phyloP scores from a whole-genome alignment of 2,888 invertebrate species.

The Eupithecia inturbata region DNA sequence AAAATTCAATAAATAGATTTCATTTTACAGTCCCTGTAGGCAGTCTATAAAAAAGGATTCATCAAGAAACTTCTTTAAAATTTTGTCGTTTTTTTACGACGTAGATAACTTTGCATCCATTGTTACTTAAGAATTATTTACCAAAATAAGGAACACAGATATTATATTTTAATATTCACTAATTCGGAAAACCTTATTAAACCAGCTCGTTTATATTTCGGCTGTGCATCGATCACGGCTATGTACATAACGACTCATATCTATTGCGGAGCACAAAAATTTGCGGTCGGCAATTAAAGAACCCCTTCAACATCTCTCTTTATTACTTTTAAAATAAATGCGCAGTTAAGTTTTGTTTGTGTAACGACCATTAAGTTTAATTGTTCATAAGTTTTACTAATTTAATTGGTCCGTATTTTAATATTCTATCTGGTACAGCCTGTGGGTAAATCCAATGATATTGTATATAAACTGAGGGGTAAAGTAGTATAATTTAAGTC shows the following conservation, averaged over 20 bases:
- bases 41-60: too few species aligned
- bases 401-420: constrained; percentile 5
- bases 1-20: too few species aligned
- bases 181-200: not conserved
- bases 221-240: constrained; percentile 21
- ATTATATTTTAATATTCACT: too few species aligned
- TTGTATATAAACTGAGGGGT: too few species aligned
- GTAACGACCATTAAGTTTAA: constrained; percentile 8
- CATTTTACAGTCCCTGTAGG: too few species aligned
- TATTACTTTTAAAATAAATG: constrained; percentile 28
- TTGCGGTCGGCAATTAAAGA: constrained; percentile 39
- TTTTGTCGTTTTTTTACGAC: not conserved
- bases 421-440: not conserved
- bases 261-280: constrained; percentile 42
- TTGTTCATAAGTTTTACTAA: constrained; percentile 9
- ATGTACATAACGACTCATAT: constrained; percentile 42
- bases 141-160: not conserved
- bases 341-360: constrained; percentile 20
- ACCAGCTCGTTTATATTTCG: constrained; percentile 12
- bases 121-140: not conserved
- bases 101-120: not conserved
- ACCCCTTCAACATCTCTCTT: constrained; percentile 33
- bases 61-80: not conserved
- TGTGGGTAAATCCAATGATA: too few species aligned
- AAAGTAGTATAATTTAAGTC: too few species aligned